phyloP scores from a whole-genome alignment of 2,113 vertebrate genomes.

The Piprites chloris region DNA sequence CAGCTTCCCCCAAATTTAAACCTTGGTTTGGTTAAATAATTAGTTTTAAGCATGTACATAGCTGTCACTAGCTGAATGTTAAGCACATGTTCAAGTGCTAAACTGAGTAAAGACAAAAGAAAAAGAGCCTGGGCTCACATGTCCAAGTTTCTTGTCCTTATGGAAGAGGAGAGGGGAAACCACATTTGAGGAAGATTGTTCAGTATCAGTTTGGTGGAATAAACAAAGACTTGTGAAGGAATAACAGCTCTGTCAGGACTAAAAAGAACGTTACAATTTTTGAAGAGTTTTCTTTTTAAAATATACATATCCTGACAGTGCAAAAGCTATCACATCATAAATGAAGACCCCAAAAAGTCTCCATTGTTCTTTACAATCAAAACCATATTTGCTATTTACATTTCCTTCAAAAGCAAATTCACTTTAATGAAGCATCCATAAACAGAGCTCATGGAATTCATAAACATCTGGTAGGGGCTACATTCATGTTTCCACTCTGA shows the following conservation, averaged over 20 bases:
- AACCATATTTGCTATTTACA: conserved; percentile 42
- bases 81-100: background rate
- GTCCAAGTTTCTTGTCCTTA: background rate
- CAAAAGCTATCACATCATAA: conserved; percentile 2
- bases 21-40: conserved; percentile 1
- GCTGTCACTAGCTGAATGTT: background rate
- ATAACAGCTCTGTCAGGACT: background rate
- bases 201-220: background rate
- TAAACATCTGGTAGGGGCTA: conserved; percentile 34
- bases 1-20: background rate
- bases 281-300: background rate
- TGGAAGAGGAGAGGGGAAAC: background rate
- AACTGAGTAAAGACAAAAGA: background rate
- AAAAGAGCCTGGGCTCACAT: background rate
- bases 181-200: background rate
- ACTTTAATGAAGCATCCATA: conserved; percentile 18
- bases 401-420: conserved; percentile 38
- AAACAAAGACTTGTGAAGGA: background rate
- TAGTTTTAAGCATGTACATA: background rate
- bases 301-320: background rate
- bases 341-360: background rate
- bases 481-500: conserved; percentile 58
- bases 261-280: background rate
- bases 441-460: conserved; percentile 43
- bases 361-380: conserved; percentile 23